Conservation (phyloP, 1,140 invertebrate genomes). For the Trissolcus basalis region DNA sequence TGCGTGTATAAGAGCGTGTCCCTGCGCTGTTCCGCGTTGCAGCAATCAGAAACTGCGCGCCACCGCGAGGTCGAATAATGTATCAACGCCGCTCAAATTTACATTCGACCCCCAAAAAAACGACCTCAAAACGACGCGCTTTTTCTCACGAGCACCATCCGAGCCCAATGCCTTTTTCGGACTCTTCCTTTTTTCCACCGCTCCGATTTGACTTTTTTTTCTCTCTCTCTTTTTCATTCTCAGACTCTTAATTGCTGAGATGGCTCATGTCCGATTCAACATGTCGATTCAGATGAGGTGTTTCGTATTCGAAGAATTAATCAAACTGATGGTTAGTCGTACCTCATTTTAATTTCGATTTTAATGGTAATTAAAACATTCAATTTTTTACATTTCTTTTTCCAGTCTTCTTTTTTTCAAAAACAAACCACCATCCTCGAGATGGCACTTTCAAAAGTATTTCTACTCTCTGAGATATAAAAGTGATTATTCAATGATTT, state of each 20-base stretch:
- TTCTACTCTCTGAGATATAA: too few species aligned
- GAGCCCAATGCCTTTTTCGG: conserved; percentile 4
- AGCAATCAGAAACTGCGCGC: conserved; percentile 38
- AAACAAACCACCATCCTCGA: too few species aligned
- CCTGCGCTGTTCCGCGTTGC: conserved; percentile 45
- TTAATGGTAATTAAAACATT: too few species aligned
- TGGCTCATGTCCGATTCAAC: conserved; percentile 4
- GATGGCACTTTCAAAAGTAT: too few species aligned
- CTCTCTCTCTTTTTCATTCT: neutral
- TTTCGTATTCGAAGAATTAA: too few species aligned
- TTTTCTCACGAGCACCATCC: conserved; percentile 12
- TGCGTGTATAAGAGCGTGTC: conserved; percentile 44
- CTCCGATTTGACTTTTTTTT: neutral
- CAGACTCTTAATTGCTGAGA: neutral
- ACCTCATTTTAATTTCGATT: too few species aligned
- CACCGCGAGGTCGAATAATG: conserved; percentile 24
- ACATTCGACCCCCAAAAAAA: conserved; percentile 25
- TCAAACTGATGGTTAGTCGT: too few species aligned
- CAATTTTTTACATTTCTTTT: too few species aligned
- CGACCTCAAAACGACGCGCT: conserved; percentile 12
- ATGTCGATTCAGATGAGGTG: neutral
- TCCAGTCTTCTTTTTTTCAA: too few species aligned
- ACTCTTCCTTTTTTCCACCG: neutral
- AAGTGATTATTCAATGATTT: too few species aligned
- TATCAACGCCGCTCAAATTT: conserved; percentile 43